Base-by-base conservation (phyloP, 2,113 vertebrate species). In the Oncorhynchus keta region DNA sequence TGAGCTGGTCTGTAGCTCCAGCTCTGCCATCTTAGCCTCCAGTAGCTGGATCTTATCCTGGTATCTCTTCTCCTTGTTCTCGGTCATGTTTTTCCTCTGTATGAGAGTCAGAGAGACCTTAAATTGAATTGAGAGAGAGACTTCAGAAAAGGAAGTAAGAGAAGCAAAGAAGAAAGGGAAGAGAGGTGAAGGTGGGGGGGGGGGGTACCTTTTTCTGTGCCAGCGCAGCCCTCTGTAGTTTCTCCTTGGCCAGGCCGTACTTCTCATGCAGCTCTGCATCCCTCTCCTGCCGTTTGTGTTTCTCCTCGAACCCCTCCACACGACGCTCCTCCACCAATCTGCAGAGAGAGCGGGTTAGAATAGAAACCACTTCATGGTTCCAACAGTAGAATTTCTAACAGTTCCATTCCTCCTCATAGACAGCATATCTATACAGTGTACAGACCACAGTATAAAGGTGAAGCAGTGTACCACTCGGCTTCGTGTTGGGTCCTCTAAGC, bases 151-250 rank as follows among this genome's bases (percentile, higher is more conserved):
- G 30, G 11, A 62, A 64, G 18, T 20, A 9, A 39, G 26, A 12
- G 24, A n/a, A 32, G 20, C 26, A 14, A 4, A 57, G 11, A 18
- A 30, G n/a, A n/a, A n/a, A n/a, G n/a, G n/a, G n/a, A n/a, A n/a
- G n/a, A n/a, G n/a, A n/a, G n/a, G n/a, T n/a, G n/a, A n/a, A n/a
- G n/a, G n/a, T n/a, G 24, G 24, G 24, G 24, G 24, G 24, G 39
- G 9, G 16, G 3, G 11, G 6, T 93, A 93, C 97, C 95, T 99
- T 99, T 86, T 98, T 98, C 85, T 99, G 97, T 26, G 95, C 95
- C 49, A 84, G 85, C 0, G 97, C 93, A 68, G 97, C 97, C 82
- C 96, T 93, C 72, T 93, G 89, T 2, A 99, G 82, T 79, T 94
- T 96, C 62, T 95, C 95, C 86, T 95, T 97, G 48, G 85, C 85